Percentiles rank a stretch among this genome's conserved stretches.
phyloP scores from a whole-genome alignment of 2,888 invertebrate species.

The Cordilura impudica region DNA sequence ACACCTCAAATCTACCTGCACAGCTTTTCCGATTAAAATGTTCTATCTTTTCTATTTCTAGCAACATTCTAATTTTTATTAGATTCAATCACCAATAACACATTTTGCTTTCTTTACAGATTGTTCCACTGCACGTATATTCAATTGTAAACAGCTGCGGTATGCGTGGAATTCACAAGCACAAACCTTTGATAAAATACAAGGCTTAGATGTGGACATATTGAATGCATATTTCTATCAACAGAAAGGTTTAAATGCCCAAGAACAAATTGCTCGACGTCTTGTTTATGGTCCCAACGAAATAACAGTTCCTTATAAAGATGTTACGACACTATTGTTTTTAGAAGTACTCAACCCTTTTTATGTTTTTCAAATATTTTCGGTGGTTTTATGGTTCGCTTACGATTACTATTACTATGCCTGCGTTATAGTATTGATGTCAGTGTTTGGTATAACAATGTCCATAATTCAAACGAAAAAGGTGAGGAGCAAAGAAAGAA shows the following conservation, averaged over 20 bases:
- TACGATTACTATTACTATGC: conserved; percentile 96
- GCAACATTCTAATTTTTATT: neutral
- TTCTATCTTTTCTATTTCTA: neutral
- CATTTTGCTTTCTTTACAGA: conserved; percentile 74
- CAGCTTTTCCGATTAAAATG: neutral
- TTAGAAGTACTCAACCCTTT: conserved; percentile 95
- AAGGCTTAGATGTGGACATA: conserved; percentile 83
- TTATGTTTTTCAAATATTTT: conserved; percentile 96
- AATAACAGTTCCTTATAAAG: conserved; percentile 88
- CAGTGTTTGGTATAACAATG: conserved; percentile 88
- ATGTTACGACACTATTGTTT: conserved; percentile 84
- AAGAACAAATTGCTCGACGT: conserved; percentile 79
- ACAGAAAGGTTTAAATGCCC: conserved; percentile 70
- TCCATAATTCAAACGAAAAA: conserved; percentile 90
- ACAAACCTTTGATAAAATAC: conserved; percentile 84
- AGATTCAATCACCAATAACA: neutral
- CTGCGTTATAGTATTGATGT: conserved; percentile 90
- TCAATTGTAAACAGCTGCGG: conserved; percentile 89
- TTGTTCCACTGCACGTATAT: conserved; percentile 82
- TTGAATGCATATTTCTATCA: conserved; percentile 75
- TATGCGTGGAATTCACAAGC: conserved; percentile 88
- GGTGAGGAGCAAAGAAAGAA: conserved; percentile 81
- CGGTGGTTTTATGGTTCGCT: conserved; percentile 91
- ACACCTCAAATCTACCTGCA: neutral
- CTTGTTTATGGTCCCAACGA: conserved; percentile 90